Evolutionary conservation across 1,140 invertebrate species (phyloP).

Genomic region (Chelonus insularis): DNA sequence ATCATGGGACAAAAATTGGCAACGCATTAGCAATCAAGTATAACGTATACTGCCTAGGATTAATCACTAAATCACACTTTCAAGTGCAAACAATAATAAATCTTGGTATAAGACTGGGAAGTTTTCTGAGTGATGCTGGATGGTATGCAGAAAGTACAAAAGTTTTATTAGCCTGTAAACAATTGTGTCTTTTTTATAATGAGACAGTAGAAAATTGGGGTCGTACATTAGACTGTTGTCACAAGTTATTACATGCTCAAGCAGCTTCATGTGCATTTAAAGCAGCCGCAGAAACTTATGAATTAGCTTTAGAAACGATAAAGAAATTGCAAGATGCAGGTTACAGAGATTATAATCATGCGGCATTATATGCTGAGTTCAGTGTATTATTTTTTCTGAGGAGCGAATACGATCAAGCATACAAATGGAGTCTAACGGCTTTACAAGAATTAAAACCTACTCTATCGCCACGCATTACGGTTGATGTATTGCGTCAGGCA

Average conservation of each 20-base stretch:
- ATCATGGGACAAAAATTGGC: slow-evolving; percentile 64
- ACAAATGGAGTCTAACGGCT: slow-evolving; percentile 75
- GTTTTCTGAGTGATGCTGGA: slow-evolving; percentile 84
- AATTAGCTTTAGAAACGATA: slow-evolving; percentile 64
- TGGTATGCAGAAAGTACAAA: slow-evolving; percentile 77
- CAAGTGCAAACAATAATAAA: slow-evolving; percentile 55
- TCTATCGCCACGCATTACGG: slow-evolving; percentile 66
- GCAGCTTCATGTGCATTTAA: slow-evolving; percentile 77
- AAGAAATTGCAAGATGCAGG: slow-evolving; percentile 54
- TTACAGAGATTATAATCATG: slow-evolving; percentile 63
- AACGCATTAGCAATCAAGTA: slow-evolving; percentile 61
- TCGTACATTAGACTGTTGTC: slow-evolving; percentile 71
- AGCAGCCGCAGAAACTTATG: slow-evolving; percentile 68
- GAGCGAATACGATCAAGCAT: slow-evolving; percentile 81
- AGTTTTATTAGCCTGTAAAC: slow-evolving; percentile 68
- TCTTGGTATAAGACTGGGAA: slow-evolving; percentile 66
- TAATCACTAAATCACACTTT: slow-evolving; percentile 31
- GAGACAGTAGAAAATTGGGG: slow-evolving; percentile 56
- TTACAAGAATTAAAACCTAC: slow-evolving; percentile 67
- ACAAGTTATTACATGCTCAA: slow-evolving; percentile 81
- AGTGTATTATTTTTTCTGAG: slow-evolving; percentile 77
- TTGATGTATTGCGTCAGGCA: slow-evolving; percentile 81
- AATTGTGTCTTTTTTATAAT: slow-evolving; percentile 63
- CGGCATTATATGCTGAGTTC: slow-evolving; percentile 78
- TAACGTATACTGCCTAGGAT: slow-evolving; percentile 43